Conservation (phyloP, 2,797 vertebrate genomes). For the Microctenopoma lineatum region DNA sequence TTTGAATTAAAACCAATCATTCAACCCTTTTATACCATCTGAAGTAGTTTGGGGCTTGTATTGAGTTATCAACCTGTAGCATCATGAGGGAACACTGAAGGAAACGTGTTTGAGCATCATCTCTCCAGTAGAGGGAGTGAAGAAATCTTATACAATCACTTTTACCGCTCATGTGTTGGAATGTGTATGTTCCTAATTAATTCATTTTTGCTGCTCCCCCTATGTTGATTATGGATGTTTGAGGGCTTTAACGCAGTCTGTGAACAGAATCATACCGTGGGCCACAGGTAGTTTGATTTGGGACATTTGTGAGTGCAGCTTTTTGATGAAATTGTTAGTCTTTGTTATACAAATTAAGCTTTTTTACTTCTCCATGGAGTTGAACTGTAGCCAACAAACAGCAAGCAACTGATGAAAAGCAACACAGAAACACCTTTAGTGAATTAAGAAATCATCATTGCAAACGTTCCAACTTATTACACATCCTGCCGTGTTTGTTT, state of each 20-base stretch:
- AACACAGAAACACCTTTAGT: slow-evolving; percentile 55
- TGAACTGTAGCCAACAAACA: slow-evolving; percentile 3
- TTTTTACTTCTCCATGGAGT: neutral
- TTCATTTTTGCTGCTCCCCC: too few species aligned
- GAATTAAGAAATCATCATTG: slow-evolving; percentile 48
- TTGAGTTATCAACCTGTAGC: neutral
- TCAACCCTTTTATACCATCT: neutral
- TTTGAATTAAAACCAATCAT: neutral
- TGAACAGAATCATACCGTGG: neutral
- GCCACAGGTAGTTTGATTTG: neutral
- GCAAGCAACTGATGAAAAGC: slow-evolving; percentile 25
- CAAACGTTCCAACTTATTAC: slow-evolving; percentile 57
- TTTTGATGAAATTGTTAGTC: neutral
- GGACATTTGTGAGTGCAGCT: neutral
- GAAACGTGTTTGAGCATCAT: neutral
- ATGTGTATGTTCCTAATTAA: neutral
- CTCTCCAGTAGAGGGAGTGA: slow-evolving; percentile 69
- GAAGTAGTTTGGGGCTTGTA: neutral
- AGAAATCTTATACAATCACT: slow-evolving; percentile 27
- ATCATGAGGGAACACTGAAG: neutral
- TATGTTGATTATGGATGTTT: too few species aligned
- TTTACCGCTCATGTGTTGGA: neutral
- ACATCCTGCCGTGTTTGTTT: slow-evolving; percentile 38
- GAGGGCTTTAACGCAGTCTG: neutral
- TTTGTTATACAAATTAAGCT: slow-evolving; percentile 6